Evolutionary conservation across 1,140 invertebrate species (phyloP).

Genomic region (Thalassaphorura encarpata): DNA sequence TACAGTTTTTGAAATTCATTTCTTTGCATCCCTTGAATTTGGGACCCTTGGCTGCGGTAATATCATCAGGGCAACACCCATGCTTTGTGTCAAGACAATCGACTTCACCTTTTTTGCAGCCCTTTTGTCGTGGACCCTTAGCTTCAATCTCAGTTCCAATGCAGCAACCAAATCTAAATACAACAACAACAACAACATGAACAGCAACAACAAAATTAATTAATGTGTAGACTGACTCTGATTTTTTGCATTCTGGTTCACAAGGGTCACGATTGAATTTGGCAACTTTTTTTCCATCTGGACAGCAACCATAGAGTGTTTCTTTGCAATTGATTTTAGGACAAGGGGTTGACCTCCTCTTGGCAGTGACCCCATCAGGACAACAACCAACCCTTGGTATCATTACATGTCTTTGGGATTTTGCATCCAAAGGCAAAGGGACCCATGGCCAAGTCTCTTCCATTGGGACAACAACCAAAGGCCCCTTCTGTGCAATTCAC

Average conservation of each 20-base stretch:
- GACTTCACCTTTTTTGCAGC: constrained; percentile 43
- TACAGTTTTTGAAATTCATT: constrained; percentile 44
- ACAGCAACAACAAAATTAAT: no score
- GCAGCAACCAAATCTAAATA: constrained; percentile 50
- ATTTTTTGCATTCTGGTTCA: no score
- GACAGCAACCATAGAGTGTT: constrained; percentile 75
- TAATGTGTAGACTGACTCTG: no score
- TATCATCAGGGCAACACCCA: constrained; percentile 56
- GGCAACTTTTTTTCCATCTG: constrained; percentile 64
- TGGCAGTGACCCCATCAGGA: constrained; percentile 72
- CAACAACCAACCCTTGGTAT: constrained; percentile 82
- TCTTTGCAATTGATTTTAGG: constrained; percentile 62
- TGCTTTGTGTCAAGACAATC: constrained; percentile 40
- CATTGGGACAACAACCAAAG: constrained; percentile 86
- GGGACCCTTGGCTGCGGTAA: constrained; percentile 43
- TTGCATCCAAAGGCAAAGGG: constrained; percentile 73
- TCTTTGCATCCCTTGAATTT: constrained; percentile 44
- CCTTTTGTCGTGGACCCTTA: constrained; percentile 46
- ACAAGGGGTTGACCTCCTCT: constrained; percentile 60
- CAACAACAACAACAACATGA: no score
- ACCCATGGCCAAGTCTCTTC: constrained; percentile 65
- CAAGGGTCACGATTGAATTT: no score
- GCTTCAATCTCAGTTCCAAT: constrained; percentile 52
- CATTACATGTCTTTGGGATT: constrained; percentile 59
- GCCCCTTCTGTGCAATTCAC: constrained; percentile 53